Evolutionary conservation across 2,113 vertebrate species (phyloP).

Genomic region (Triplophysa dalaica): DNA sequence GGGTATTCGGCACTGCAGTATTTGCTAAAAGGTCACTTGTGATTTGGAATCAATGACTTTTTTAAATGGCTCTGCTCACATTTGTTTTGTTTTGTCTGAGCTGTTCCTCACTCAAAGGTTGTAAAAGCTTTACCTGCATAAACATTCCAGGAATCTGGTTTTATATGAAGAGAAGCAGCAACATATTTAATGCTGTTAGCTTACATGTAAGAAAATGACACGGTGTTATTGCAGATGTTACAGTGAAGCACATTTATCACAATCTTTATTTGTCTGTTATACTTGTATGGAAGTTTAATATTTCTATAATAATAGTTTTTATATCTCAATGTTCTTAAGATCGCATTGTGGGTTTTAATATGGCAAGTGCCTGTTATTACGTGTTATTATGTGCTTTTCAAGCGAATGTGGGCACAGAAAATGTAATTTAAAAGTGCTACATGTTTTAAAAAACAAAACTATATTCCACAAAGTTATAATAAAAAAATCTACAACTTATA

Average conservation of each 20-base stretch:
- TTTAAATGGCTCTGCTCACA: slow-evolving; percentile 48
- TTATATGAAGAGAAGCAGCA: not conserved
- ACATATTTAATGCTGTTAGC: not conserved
- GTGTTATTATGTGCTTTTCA: slow-evolving; percentile 10
- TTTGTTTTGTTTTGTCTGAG: not conserved
- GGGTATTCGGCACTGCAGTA: not conserved
- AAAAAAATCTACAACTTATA: no score
- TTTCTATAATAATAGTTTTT: no score
- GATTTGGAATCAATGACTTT: slow-evolving; percentile 31
- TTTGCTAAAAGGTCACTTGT: slow-evolving; percentile 55
- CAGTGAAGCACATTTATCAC: not conserved
- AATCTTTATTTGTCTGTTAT: not conserved
- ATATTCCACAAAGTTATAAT: not conserved
- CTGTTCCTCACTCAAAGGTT: not conserved
- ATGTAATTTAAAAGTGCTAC: not conserved
- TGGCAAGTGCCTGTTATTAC: not conserved
- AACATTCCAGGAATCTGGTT: not conserved
- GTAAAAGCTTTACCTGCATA: slow-evolving; percentile 6
- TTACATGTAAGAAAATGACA: not conserved
- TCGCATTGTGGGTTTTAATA: slow-evolving; percentile 14
- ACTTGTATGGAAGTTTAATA: not conserved
- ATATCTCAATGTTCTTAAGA: not conserved
- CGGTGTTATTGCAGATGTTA: not conserved
- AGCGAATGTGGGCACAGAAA: not conserved
- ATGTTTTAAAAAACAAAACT: not conserved